Conservation (phyloP, 2,113 vertebrate species). For the Ophiodon elongatus region DNA sequence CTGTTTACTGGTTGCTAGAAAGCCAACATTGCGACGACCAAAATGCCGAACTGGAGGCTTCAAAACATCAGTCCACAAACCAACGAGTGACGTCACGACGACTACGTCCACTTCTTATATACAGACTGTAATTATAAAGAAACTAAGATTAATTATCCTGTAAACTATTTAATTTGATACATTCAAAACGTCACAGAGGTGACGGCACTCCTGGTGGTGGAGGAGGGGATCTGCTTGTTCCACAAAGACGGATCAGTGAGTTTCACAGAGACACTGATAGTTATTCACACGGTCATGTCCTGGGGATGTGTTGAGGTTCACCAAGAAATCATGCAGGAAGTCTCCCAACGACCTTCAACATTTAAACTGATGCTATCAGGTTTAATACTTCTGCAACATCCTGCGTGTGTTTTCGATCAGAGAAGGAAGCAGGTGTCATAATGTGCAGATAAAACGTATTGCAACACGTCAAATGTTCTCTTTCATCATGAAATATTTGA, state of each 20-base stretch:
- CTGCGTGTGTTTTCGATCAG: neutral
- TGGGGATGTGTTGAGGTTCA: neutral
- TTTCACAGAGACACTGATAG: neutral
- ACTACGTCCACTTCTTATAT: too few species aligned
- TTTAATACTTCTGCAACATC: conserved; percentile 23
- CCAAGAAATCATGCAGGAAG: neutral
- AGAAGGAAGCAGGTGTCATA: neutral
- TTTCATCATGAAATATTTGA: neutral
- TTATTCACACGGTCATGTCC: neutral
- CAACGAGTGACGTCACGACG: too few species aligned
- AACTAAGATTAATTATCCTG: too few species aligned
- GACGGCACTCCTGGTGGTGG: neutral
- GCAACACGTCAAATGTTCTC: neutral
- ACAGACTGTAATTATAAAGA: too few species aligned
- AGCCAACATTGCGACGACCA: too few species aligned
- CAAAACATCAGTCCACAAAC: too few species aligned
- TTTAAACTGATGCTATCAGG: neutral
- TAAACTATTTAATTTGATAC: too few species aligned
- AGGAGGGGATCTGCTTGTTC: conserved; percentile 35
- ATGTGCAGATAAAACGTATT: conserved; percentile 26
- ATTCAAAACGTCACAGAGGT: conserved; percentile 9
- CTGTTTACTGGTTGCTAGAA: too few species aligned
- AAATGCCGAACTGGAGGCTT: too few species aligned
- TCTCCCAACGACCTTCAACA: too few species aligned
- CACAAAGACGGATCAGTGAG: conserved; percentile 15